These are phyloP conservation scores for Lepidotrigona ventralis DNA, from an alignment of 1,140 invertebrate species.

Conservation along the genomic window DNA sequence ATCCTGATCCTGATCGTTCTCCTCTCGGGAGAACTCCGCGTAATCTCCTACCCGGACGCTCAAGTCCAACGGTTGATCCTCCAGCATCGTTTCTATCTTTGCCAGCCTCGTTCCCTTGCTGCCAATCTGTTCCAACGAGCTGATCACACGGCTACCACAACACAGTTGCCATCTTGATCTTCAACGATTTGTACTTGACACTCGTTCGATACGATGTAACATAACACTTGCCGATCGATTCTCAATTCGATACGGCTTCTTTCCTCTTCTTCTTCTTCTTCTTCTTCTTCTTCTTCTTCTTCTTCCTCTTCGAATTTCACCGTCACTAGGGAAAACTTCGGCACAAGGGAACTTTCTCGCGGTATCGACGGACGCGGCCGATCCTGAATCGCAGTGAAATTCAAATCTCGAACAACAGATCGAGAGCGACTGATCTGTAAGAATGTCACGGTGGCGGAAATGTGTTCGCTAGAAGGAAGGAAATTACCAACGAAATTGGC, in stretches of 20 bases:
- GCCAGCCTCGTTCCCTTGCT: not conserved
- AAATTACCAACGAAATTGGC: not conserved
- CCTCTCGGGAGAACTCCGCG: constrained; percentile 68
- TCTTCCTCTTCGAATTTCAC: not conserved
- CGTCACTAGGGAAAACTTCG: not conserved
- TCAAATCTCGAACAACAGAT: not conserved
- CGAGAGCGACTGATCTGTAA: not conserved
- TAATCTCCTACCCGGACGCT: constrained; percentile 76
- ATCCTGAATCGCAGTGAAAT: too few relatives aligned
- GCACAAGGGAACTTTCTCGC: not conserved
- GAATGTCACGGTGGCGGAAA: constrained; percentile 7
- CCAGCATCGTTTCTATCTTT: constrained; percentile 70
- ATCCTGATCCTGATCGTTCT: constrained; percentile 59
- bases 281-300: not conserved
- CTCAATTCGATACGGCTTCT: not conserved
- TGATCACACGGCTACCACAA: constrained; percentile 41
- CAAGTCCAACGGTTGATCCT: constrained; percentile 78
- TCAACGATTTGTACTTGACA: constrained; percentile 26
- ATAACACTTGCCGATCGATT: constrained; percentile 12
- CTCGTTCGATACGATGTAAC: constrained; percentile 20
- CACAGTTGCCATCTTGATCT: constrained; percentile 49
- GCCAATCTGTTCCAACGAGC: constrained; percentile 3
- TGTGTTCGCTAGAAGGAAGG: not conserved
- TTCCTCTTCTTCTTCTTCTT: too few relatives aligned
- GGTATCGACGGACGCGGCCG: not conserved